These are phyloP conservation scores for Hoplias malabaricus DNA, from an alignment of 2,113 vertebrate genomes.

Conservation along the genomic window DNA sequence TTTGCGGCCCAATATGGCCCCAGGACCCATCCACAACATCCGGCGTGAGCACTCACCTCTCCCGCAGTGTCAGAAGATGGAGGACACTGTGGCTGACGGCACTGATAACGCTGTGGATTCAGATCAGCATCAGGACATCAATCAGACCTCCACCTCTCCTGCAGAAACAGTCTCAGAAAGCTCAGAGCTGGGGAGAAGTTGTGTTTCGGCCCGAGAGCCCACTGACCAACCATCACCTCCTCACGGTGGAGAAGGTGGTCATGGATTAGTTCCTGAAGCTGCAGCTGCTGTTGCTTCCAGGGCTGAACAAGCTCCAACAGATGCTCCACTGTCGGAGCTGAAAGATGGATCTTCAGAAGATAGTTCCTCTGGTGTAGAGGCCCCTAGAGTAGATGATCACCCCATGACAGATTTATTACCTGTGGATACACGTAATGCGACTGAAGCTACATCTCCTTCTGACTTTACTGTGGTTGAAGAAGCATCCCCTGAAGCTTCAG, in stretches of 20 bases:
- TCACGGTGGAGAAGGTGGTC: not conserved
- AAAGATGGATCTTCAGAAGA: not conserved
- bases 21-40: slow-evolving; percentile 26
- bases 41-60: not conserved
- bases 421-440: not conserved
- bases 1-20: slow-evolving; percentile 28
- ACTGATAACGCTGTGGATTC: not conserved
- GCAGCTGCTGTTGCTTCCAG: not conserved
- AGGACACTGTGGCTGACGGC: not conserved
- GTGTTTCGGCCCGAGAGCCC: not conserved
- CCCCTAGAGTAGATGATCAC: not conserved
- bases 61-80: not conserved
- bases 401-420: not conserved
- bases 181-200: not conserved
- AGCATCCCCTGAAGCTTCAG: too few species aligned
- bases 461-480: too few species aligned
- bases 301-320: not conserved
- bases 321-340: not conserved
- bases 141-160: not conserved
- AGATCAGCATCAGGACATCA: not conserved
- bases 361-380: too few species aligned
- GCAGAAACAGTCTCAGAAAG: slow-evolving; percentile 2
- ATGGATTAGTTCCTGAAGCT: not conserved
- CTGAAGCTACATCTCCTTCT: too few species aligned
- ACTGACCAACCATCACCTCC: not conserved